These are phyloP conservation scores for Eupithecia inturbata DNA, from an alignment of 2,888 invertebrate species.

Conservation along the genomic window DNA sequence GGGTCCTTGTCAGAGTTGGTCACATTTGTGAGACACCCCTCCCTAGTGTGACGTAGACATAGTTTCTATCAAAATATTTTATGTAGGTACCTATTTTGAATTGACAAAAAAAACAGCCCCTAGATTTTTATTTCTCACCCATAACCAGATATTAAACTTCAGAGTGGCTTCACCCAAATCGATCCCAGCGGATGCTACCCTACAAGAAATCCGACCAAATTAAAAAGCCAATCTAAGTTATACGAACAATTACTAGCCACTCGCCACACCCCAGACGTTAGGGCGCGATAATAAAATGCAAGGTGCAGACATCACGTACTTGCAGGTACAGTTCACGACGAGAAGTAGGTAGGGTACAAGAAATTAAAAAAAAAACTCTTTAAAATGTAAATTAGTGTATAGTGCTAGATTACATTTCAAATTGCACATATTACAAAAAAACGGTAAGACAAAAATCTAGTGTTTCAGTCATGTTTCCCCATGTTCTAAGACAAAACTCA, in stretches of 20 bases:
- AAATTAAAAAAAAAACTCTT: no score
- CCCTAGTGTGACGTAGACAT: no score
- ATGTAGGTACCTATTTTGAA: not conserved
- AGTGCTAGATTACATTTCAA: no score
- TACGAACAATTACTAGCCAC: conserved; percentile 80
- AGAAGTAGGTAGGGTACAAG: conserved; percentile 19
- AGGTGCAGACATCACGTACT: conserved; percentile 47
- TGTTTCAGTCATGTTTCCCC: not conserved
- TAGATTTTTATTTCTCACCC: not conserved
- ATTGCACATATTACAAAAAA: no score
- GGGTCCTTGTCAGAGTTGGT: no score
- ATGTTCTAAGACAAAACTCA: not conserved
- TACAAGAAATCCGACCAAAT: conserved; percentile 56
- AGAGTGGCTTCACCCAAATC: conserved; percentile 19
- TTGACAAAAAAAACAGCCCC: not conserved
- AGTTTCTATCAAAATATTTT: no score
- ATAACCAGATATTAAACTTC: not conserved
- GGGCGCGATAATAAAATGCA: conserved; percentile 64
- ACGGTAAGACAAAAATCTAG: not conserved
- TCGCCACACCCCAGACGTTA: conserved; percentile 72
- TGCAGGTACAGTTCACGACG: conserved; percentile 27
- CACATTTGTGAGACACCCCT: no score
- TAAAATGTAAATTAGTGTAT: no score
- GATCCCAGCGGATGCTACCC: conserved; percentile 37
- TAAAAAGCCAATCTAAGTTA: conserved; percentile 83